Percentiles rank a stretch among this genome's conserved stretches.
Evolutionary conservation across 2,888 invertebrate species (phyloP).

Genomic region (Leptinotarsa peninsularis): DNA sequence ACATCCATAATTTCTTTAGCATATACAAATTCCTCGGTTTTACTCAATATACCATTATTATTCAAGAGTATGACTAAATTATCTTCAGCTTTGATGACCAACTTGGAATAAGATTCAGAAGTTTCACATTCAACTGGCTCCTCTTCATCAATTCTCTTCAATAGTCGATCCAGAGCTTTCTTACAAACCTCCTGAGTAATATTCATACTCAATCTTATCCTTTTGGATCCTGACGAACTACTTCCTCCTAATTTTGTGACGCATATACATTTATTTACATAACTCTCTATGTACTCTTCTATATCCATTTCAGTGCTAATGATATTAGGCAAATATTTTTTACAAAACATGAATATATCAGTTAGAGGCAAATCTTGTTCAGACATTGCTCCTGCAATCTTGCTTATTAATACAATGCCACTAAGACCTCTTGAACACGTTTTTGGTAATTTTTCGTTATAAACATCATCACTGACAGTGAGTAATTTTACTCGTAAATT

Average conservation of each 20-base stretch:
- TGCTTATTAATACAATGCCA: constrained; percentile 69
- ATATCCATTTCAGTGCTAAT: constrained; percentile 71
- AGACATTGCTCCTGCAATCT: constrained; percentile 84
- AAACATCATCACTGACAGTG: constrained; percentile 79
- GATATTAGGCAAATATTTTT: constrained; percentile 68
- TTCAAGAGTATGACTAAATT: constrained; percentile 78
- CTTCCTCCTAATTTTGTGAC: not conserved
- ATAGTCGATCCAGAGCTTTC: not conserved
- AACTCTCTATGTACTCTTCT: not conserved
- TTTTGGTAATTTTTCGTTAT: constrained; percentile 57
- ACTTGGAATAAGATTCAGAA: constrained; percentile 28
- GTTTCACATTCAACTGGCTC: constrained; percentile 24
- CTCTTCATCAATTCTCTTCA: constrained; percentile 19
- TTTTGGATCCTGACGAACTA: constrained; percentile 3
- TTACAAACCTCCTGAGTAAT: constrained; percentile 3
- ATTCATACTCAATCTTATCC: constrained; percentile 18
- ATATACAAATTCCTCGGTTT: constrained; percentile 79
- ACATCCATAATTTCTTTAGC: constrained; percentile 59
- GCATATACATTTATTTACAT: constrained; percentile 12
- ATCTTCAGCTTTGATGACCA: constrained; percentile 38
- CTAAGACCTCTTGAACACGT: constrained; percentile 66
- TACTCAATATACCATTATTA: constrained; percentile 79
- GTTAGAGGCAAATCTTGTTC: constrained; percentile 71
- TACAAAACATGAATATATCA: constrained; percentile 70
- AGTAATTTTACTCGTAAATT: constrained; percentile 71